Percentiles rank a stretch among this genome's conserved stretches.
phyloP scores from a whole-genome alignment of 2,113 vertebrate species.

The Lipotes vexillifer region DNA sequence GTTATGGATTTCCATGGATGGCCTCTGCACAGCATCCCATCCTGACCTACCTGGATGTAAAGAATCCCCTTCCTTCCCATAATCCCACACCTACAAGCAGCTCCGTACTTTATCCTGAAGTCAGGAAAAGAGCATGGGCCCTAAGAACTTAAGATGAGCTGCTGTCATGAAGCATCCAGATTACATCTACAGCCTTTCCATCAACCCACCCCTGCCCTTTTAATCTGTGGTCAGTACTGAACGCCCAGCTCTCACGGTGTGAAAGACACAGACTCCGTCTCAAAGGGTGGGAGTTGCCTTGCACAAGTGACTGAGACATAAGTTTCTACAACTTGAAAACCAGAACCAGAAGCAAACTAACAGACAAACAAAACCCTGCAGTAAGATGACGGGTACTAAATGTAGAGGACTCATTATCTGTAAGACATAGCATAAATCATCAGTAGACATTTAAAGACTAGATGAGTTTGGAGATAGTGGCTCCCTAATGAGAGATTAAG shows the following conservation, averaged over 20 bases:
- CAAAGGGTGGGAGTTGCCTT: neutral
- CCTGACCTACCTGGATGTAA: neutral
- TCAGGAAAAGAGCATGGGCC: neutral
- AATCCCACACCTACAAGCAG: too few species aligned
- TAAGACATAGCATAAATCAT: neutral
- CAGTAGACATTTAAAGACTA: neutral
- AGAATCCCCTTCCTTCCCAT: neutral
- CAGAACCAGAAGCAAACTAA: neutral
- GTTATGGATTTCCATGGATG: neutral
- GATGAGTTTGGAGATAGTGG: neutral
- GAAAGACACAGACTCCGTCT: neutral
- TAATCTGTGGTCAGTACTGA: neutral
- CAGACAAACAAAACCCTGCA: neutral
- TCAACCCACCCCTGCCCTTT: neutral
- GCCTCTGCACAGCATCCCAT: neutral
- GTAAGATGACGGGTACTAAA: too few species aligned
- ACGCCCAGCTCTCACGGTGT: neutral
- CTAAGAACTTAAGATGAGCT: neutral
- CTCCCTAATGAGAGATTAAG: neutral
- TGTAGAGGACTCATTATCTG: neutral
- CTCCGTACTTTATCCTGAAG: neutral
- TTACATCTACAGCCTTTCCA: neutral
- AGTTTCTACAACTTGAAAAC: neutral
- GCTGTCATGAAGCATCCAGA: neutral
- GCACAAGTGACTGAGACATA: neutral